phyloP scores from a whole-genome alignment of 2,113 vertebrate species.

The Syngnathus floridae region DNA sequence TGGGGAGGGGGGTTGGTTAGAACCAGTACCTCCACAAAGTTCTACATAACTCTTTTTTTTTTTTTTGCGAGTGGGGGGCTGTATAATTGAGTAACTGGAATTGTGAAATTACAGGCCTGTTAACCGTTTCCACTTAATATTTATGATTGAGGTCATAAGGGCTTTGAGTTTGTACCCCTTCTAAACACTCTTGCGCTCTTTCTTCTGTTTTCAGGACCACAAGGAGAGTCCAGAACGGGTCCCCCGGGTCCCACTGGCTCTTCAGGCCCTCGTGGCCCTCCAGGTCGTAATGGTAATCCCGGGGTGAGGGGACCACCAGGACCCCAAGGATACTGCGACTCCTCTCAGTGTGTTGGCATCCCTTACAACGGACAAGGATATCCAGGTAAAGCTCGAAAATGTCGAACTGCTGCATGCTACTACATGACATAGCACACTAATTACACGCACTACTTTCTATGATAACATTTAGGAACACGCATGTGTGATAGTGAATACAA shows the following conservation, averaged over 20 bases:
- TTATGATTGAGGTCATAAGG: conserved; percentile 53
- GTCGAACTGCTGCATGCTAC: conserved; percentile 43
- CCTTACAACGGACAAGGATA: conserved; percentile 88
- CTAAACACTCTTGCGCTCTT: conserved; percentile 7
- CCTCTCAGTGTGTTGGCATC: conserved; percentile 96
- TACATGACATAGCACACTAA: conserved; percentile 47
- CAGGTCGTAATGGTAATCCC: conserved; percentile 85
- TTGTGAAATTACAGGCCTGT: conserved; percentile 59
- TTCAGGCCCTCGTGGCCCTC: conserved; percentile 82
- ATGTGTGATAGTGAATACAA: conserved; percentile 7
- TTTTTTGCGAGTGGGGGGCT: background rate
- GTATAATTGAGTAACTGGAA: conserved; percentile 70
- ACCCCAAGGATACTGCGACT: conserved; percentile 93
- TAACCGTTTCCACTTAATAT: conserved; percentile 39
- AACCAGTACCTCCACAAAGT: conserved; percentile 30
- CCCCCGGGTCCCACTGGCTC: conserved; percentile 86
- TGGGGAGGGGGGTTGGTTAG: conserved; percentile 23
- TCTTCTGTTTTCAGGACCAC: conserved; percentile 73
- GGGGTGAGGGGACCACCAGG: conserved; percentile 90
- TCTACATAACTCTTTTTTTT: conserved; percentile 25
- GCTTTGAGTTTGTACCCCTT: conserved; percentile 8
- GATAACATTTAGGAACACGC: conserved; percentile 50
- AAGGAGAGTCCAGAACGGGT: conserved; percentile 88
- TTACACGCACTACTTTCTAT: conserved; percentile 37
- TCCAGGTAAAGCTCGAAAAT: conserved; percentile 78